Evolutionary conservation across 2,113 vertebrate species (phyloP), one percentile per base, ranked within the genome.

Genomic region (Platichthys flesus): DNA sequence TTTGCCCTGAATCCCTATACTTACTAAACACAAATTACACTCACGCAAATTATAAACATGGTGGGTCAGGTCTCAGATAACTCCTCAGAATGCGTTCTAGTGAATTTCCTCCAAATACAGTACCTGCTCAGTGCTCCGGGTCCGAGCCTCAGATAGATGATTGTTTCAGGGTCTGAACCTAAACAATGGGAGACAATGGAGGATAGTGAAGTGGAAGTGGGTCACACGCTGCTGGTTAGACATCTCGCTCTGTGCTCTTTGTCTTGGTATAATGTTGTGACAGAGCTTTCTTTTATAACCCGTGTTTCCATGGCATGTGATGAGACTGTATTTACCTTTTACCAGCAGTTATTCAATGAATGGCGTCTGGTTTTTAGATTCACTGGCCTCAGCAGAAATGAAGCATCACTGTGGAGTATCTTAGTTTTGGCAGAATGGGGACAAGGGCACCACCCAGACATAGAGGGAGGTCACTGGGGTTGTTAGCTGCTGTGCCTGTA

Each of bases 391-490:
- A 58, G 74, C 59, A 67, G 74, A 16, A 16, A 28, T 18, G 12
- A 9, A 24, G 70, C 49, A 52, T 42, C 28, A 60, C 49, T 51
- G 35, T 72, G 49, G 42, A 49, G 70, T 67, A 28, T 51, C 57
- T 71, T 52, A 61, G 40, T 79, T 58, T 67, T 87, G 84, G 73
- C 79, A 86, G 82, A 87, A 81, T 66, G 70, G 35, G 78, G 81
- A 75, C 83, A 74, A 74, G 58, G 70, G 49, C 24, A 26, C 81
- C 58, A 71, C 52, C 67, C 54, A 18, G 26, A 51, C 66, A 71
- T 2, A 31, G 45, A 87, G 84, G 49, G 67, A 20, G 78, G 83
- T 74, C 59, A 73, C 35, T 73, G 69, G 49, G 26, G 68, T 67
- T n/a, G 55, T 26, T 74, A 0, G 52, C 40, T 61, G 71, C 54